These are phyloP conservation scores for Aspiorhynchus laticeps DNA, from an alignment of 2,113 vertebrate genomes.

Conservation along the genomic window DNA sequence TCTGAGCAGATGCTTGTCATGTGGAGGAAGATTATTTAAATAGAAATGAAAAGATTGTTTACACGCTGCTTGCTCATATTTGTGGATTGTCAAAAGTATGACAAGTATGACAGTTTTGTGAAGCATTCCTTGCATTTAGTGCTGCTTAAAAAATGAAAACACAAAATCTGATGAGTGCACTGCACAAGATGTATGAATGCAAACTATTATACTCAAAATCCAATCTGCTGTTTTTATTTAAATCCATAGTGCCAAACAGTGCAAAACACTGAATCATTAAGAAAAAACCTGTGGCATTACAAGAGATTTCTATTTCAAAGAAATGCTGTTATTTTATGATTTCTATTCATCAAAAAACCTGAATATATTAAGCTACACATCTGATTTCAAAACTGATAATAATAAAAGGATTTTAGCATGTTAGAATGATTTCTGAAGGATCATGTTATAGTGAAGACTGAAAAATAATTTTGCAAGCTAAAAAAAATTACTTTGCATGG, in stretches of 20 bases:
- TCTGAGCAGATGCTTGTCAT: slow-evolving; percentile 13
- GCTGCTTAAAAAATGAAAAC: neutral
- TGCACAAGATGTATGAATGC: neutral
- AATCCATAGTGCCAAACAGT: neutral
- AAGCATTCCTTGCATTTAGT: neutral
- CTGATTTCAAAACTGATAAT: neutral
- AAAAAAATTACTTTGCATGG: neutral
- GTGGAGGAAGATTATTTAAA: neutral
- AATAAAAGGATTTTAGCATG: neutral
- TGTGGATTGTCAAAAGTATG: neutral
- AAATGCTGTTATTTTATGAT: neutral
- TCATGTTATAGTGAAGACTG: neutral
- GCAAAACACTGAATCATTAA: neutral
- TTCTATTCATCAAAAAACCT: neutral
- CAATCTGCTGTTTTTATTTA: neutral
- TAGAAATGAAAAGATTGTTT: slow-evolving; percentile 34
- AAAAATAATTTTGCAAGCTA: neutral
- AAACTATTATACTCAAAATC: slow-evolving; percentile 4
- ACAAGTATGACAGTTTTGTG: neutral
- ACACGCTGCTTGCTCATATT: neutral
- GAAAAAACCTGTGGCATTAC: neutral
- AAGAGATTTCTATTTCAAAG: neutral
- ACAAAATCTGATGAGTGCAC: neutral
- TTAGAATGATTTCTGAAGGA: neutral
- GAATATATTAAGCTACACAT: neutral